phyloP scores from a whole-genome alignment of 2,888 invertebrate genomes.

The Malthinus flaveolus region DNA sequence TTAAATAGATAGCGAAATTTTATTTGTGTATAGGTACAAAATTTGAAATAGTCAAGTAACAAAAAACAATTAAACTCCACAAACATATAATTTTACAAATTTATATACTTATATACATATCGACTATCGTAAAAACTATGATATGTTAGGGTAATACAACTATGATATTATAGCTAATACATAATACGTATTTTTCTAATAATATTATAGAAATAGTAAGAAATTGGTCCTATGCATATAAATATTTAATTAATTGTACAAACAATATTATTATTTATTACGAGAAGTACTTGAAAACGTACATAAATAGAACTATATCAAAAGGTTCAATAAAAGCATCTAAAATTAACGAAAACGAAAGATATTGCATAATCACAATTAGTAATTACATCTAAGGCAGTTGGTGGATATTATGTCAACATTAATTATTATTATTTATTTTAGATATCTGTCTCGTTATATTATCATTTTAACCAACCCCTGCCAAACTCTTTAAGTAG shows the following conservation, averaged over 20 bases:
- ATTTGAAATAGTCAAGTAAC: constrained; percentile 11
- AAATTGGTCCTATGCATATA: constrained; percentile 53
- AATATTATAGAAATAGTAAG: constrained; percentile 49
- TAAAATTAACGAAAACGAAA: background rate
- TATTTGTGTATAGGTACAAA: constrained; percentile 14
- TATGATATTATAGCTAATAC: constrained; percentile 15
- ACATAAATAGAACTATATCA: background rate
- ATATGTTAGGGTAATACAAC: constrained; percentile 23
- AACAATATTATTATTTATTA: constrained; percentile 1
- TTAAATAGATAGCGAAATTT: constrained; percentile 1
- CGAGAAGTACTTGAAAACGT: constrained; percentile 2
- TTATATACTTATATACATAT: constrained; percentile 15
- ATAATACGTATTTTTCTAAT: constrained; percentile 18
- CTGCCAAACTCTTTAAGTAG: no score
- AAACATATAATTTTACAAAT: constrained; percentile 12
- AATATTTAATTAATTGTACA: constrained; percentile 27
- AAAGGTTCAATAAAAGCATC: constrained; percentile 3
- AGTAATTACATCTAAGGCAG: constrained; percentile 7
- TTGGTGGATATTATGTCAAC: constrained; percentile 3
- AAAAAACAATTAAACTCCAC: constrained; percentile 7
- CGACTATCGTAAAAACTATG: constrained; percentile 23
- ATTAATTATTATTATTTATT: background rate
- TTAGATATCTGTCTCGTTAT: background rate
- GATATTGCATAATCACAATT: constrained; percentile 3
- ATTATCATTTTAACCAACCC: background rate